These are phyloP conservation scores for Aromia moschata DNA, from an alignment of 2,888 invertebrate genomes.

Conservation along the genomic window DNA sequence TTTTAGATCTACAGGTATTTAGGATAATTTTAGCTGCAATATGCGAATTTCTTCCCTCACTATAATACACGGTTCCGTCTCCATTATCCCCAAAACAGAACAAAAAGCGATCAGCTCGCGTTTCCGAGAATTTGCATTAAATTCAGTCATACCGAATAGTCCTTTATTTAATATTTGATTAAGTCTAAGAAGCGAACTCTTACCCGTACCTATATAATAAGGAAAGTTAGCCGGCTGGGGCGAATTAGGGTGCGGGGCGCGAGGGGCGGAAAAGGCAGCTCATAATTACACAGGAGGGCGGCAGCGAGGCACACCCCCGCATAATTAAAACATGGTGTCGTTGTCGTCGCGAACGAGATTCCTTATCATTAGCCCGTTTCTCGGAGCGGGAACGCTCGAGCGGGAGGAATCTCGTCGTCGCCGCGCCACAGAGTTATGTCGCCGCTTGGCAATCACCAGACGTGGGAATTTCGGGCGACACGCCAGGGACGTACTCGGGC, in stretches of 20 bases:
- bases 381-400: background rate
- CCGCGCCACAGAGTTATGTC: too few species aligned
- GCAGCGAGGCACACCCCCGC: background rate
- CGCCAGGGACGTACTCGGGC: too few species aligned
- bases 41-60: background rate
- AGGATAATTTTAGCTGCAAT: too few species aligned
- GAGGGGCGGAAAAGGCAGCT: background rate
- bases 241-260: background rate
- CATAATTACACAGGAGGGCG: conserved; percentile 10
- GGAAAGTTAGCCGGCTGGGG: background rate
- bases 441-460: too few species aligned
- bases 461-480: too few species aligned
- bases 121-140: conserved; percentile 4
- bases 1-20: too few species aligned
- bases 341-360: conserved; percentile 5
- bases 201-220: too few species aligned
- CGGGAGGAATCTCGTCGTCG: too few species aligned
- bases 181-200: background rate
- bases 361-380: background rate
- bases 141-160: background rate
- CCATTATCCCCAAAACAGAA: background rate
- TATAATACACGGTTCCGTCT: background rate
- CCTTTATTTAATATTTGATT: conserved; percentile 12
- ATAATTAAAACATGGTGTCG: conserved; percentile 18
- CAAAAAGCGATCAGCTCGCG: background rate